Conservation (phyloP, 2,797 vertebrate genomes). For the Pantherophis vulpinus region DNA sequence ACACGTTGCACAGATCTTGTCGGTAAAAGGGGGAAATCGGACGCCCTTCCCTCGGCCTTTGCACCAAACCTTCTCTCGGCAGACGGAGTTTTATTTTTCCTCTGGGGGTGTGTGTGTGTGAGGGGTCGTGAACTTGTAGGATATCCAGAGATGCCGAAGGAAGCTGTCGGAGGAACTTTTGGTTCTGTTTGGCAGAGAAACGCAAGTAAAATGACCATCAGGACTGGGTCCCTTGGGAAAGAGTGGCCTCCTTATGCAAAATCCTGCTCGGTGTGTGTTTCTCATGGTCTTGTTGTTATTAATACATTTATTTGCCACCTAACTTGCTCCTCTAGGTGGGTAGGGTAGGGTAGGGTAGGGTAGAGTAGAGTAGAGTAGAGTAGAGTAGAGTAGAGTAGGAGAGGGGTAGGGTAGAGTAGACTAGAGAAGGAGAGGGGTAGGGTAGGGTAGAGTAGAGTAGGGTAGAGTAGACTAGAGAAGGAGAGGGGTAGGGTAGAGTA, state of each 20-base stretch:
- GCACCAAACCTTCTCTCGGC: conserved; percentile 64
- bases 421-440: no score
- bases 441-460: no score
- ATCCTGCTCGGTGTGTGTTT: neutral
- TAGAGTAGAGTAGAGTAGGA: no score
- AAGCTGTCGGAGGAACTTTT: conserved; percentile 28
- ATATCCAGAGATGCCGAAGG: no score
- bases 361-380: no score
- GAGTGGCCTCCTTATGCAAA: neutral
- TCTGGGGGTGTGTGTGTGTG: no score
- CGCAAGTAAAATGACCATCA: neutral
- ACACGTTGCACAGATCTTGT: conserved; percentile 69
- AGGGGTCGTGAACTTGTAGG: no score
- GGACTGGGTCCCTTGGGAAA: neutral
- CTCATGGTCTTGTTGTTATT: neutral
- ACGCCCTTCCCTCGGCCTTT: conserved; percentile 58
- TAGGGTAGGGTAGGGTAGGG: no score
- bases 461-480: no score
- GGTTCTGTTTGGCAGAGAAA: conserved; percentile 40
- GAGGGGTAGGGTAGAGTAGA: no score
- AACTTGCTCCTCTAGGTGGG: neutral
- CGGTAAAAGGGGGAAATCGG: conserved; percentile 66
- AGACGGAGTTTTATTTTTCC: conserved; percentile 16
- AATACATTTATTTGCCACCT: neutral
- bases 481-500: no score